A percentile compares a stretch with the other conserved stretches of the same genome.
phyloP scores from a whole-genome alignment of 2,888 invertebrate species.

The Plusia festucae region DNA sequence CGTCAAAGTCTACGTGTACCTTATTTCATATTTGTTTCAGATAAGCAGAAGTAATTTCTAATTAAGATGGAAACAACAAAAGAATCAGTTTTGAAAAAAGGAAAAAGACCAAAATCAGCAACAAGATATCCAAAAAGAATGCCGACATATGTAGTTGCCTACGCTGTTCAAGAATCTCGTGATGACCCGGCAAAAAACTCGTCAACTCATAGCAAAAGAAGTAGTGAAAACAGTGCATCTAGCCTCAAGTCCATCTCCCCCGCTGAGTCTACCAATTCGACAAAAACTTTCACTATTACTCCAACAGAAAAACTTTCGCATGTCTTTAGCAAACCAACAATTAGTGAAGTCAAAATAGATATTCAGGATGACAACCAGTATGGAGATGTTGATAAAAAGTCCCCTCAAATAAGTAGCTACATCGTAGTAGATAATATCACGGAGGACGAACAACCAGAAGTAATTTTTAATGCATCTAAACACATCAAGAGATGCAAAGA shows the following conservation, averaged over 20 bases:
- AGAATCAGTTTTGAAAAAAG: constrained; percentile 28
- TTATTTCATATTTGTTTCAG: constrained; percentile 50
- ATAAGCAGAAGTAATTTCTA: constrained; percentile 30
- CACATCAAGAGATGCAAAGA: constrained; percentile 43
- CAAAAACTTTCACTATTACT: constrained; percentile 54
- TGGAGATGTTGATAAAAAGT: constrained; percentile 41
- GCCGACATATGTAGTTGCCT: constrained; percentile 65
- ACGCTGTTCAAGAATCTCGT: constrained; percentile 64
- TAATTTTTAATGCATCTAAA: constrained; percentile 59
- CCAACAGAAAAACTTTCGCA: constrained; percentile 36
- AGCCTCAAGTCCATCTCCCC: constrained; percentile 54
- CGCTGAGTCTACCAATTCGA: constrained; percentile 42
- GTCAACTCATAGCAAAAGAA: constrained; percentile 59
- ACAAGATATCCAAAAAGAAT: constrained; percentile 51
- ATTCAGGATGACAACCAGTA: constrained; percentile 46
- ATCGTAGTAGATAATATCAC: constrained; percentile 36
- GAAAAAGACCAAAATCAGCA: constrained; percentile 46
- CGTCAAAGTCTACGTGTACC: constrained; percentile 13
- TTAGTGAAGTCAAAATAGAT: constrained; percentile 49
- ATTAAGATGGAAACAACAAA: constrained; percentile 53
- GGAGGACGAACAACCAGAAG: constrained; percentile 47
- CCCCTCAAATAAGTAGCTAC: constrained; percentile 33
- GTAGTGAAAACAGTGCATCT: constrained; percentile 47
- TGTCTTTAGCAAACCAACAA: constrained; percentile 23
- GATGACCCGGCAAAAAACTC: constrained; percentile 60